Evolutionary conservation across 2,797 vertebrate genomes (phyloP).

Genomic region (Loriculus beryllinus): DNA sequence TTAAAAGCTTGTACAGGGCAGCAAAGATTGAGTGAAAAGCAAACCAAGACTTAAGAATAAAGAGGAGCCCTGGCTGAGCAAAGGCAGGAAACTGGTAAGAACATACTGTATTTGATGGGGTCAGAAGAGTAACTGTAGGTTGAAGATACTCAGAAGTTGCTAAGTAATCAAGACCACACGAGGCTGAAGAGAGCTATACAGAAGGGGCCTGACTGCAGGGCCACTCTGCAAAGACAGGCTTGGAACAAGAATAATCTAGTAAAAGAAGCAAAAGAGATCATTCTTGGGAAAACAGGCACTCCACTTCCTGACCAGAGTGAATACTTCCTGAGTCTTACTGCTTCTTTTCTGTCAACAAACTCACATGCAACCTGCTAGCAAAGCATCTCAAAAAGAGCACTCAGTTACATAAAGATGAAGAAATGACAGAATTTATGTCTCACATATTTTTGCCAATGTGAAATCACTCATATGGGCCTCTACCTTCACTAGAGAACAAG

Average conservation of each 20-base stretch:
- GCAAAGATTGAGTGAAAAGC: fast-evolving
- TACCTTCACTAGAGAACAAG: neutral
- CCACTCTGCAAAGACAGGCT: neutral
- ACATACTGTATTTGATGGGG: neutral
- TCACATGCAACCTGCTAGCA: fast-evolving
- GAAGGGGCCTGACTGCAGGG: neutral
- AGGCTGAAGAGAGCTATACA: neutral
- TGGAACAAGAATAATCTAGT: neutral
- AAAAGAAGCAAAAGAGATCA: neutral
- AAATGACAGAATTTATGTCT: neutral
- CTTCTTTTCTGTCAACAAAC: neutral
- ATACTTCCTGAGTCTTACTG: neutral
- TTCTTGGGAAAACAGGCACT: neutral
- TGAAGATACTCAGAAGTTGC: neutral
- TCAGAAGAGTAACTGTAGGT: neutral
- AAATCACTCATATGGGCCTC: neutral
- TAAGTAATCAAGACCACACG: neutral
- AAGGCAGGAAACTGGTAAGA: neutral
- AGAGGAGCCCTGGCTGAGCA: neutral
- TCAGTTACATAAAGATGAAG: neutral
- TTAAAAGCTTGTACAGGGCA: neutral
- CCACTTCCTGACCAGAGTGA: neutral
- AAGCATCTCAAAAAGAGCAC: neutral
- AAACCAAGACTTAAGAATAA: neutral
- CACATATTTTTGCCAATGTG: neutral